A percentile compares a stretch with the other conserved stretches of the same genome.
Evolutionary conservation across 1,140 invertebrate species (phyloP).

Genomic region (Musca vetustissima): DNA sequence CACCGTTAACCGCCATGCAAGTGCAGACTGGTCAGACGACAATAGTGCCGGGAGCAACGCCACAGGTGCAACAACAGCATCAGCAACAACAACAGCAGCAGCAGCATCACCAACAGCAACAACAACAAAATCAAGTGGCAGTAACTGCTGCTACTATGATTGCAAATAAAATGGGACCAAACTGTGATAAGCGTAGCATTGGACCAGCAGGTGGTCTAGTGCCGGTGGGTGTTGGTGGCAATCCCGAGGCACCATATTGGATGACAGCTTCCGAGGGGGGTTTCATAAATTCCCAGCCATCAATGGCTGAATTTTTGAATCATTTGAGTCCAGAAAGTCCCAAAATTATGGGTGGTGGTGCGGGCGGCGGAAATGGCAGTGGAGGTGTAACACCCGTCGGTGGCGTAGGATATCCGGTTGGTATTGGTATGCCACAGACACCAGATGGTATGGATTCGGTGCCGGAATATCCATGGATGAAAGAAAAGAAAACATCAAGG

Average conservation of each 20-base stretch:
- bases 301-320: slow-evolving; percentile 88
- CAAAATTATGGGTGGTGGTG: slow-evolving; percentile 50
- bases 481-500: slow-evolving; percentile 92
- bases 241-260: slow-evolving; percentile 47
- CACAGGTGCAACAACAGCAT: slow-evolving; percentile 7
- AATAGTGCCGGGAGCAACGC: slow-evolving; percentile 12
- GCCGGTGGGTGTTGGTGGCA: background rate
- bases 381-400: slow-evolving; percentile 35
- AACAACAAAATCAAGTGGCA: slow-evolving; percentile 30
- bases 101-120: too few relatives aligned
- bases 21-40: slow-evolving; percentile 46
- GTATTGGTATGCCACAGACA: slow-evolving; percentile 52
- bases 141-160: slow-evolving; percentile 44
- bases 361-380: slow-evolving; percentile 58
- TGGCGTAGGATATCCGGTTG: slow-evolving; percentile 3
- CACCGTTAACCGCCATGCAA: slow-evolving; percentile 49
- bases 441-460: slow-evolving; percentile 69
- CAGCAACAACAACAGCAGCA: too few relatives aligned
- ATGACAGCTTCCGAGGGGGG: slow-evolving; percentile 69
- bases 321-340: slow-evolving; percentile 66
- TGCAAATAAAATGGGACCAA: slow-evolving; percentile 52
- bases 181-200: slow-evolving; percentile 55
- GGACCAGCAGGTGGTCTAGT: background rate
- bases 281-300: slow-evolving; percentile 89
- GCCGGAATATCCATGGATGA: slow-evolving; percentile 96